A percentile compares a stretch with the other conserved stretches of the same genome.
Evolutionary conservation across 2,113 vertebrate genomes (phyloP).

Genomic region (Tamias sibiricus): DNA sequence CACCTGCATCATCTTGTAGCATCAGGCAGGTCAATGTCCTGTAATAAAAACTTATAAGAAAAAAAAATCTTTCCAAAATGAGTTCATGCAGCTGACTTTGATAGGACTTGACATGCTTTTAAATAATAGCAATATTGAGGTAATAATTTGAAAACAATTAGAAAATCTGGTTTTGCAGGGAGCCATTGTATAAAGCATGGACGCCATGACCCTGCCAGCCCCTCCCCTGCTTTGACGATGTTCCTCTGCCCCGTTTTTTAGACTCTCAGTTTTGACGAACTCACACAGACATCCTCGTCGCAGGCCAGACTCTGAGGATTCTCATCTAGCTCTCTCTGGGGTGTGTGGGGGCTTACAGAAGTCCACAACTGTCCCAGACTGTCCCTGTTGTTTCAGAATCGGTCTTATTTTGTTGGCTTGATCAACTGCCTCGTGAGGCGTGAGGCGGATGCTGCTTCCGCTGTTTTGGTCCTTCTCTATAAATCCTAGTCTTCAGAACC

Average conservation of each 20-base stretch:
- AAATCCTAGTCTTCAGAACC: neutral
- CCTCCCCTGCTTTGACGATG: neutral
- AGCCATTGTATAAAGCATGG: neutral
- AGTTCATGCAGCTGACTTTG: neutral
- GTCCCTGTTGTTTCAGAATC: neutral
- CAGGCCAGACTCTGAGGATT: neutral
- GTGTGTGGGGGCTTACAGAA: neutral
- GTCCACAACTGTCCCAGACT: neutral
- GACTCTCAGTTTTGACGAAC: neutral
- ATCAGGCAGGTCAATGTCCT: neutral
- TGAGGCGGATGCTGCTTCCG: neutral
- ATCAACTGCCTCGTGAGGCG: neutral
- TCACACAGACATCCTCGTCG: neutral
- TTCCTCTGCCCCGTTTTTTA: neutral
- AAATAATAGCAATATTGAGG: neutral
- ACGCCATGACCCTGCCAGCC: neutral
- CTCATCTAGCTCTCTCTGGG: neutral
- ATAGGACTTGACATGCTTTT: neutral
- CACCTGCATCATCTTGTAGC: neutral
- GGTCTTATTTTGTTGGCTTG: neutral
- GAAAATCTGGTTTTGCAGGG: neutral
- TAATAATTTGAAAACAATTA: neutral
- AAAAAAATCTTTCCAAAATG: neutral
- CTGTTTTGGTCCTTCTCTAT: neutral
- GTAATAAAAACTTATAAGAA: neutral